Percentiles rank a stretch among this genome's conserved stretches.
Conservation (phyloP, 2,113 vertebrate species). For the Heterocephalus glaber region DNA sequence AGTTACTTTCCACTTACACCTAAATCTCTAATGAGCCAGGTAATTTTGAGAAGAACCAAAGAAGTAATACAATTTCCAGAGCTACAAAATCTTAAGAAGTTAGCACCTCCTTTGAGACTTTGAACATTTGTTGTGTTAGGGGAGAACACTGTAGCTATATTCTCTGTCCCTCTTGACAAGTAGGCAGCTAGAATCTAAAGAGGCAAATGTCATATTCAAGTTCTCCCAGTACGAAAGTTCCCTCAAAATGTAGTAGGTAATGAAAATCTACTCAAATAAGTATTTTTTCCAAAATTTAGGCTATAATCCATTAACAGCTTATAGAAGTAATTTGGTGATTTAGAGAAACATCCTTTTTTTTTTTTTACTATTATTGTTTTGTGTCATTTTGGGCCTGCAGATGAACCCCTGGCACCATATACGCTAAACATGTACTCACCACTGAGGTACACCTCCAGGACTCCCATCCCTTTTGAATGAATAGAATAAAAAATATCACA, state of each 20-base stretch:
- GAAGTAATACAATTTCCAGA: background rate
- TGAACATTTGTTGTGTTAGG: background rate
- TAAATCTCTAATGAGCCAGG: background rate
- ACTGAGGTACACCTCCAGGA: background rate
- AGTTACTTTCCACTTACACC: conserved; percentile 14
- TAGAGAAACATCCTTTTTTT: background rate
- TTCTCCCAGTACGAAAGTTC: background rate
- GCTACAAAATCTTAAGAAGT: conserved; percentile 5
- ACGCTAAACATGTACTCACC: background rate
- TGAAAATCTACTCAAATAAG: background rate
- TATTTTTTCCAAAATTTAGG: conserved; percentile 26
- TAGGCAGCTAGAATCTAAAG: conserved; percentile 4
- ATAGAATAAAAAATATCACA: conserved; percentile 5
- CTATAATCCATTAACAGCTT: conserved; percentile 6
- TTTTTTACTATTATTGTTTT: no score
- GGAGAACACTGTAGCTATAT: background rate
- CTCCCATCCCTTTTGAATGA: background rate
- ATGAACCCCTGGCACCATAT: background rate
- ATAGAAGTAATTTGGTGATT: conserved; percentile 21
- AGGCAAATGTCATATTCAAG: background rate
- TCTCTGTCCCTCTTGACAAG: background rate
- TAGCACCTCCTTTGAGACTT: conserved; percentile 19
- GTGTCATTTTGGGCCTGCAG: background rate
- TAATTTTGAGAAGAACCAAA: conserved; percentile 9
- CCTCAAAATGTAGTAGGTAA: conserved; percentile 1